Conservation (phyloP, 2,888 invertebrate species). For the Apomyelois bistriatella region DNA sequence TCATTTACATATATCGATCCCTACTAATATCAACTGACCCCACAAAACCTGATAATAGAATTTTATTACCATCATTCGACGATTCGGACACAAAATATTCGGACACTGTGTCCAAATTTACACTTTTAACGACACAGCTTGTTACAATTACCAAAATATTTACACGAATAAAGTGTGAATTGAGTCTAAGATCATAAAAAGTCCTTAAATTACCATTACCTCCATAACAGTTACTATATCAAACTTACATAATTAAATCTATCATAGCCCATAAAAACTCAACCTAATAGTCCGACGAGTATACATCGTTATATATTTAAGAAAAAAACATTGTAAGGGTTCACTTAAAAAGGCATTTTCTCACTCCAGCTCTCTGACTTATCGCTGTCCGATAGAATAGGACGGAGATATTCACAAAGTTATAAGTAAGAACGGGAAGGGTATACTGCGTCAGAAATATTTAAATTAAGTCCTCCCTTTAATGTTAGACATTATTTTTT, state of each 20-base stretch:
- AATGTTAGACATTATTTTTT: slow-evolving; percentile 77
- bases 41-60: too few species aligned
- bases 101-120: too few species aligned
- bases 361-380: slow-evolving; percentile 53
- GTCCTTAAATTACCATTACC: background rate
- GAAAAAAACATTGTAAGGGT: slow-evolving; percentile 43
- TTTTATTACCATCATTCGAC: too few species aligned
- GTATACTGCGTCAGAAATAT: slow-evolving; percentile 55
- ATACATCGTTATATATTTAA: slow-evolving; percentile 37
- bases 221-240: background rate
- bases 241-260: slow-evolving; percentile 10
- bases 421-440: slow-evolving; percentile 32
- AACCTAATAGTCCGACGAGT: slow-evolving; percentile 44
- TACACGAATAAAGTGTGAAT: too few species aligned
- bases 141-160: too few species aligned
- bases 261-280: slow-evolving; percentile 38
- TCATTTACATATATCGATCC: too few species aligned
- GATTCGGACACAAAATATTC: too few species aligned
- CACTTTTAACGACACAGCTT: too few species aligned
- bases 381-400: slow-evolving; percentile 45
- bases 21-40: too few species aligned
- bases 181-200: background rate
- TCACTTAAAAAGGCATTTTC: slow-evolving; percentile 75
- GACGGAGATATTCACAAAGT: slow-evolving; percentile 28
- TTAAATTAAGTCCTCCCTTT: slow-evolving; percentile 74